Percentiles rank a stretch among this genome's conserved stretches.
Conservation (phyloP, 2,888 invertebrate species). For the Erynnis tages region DNA sequence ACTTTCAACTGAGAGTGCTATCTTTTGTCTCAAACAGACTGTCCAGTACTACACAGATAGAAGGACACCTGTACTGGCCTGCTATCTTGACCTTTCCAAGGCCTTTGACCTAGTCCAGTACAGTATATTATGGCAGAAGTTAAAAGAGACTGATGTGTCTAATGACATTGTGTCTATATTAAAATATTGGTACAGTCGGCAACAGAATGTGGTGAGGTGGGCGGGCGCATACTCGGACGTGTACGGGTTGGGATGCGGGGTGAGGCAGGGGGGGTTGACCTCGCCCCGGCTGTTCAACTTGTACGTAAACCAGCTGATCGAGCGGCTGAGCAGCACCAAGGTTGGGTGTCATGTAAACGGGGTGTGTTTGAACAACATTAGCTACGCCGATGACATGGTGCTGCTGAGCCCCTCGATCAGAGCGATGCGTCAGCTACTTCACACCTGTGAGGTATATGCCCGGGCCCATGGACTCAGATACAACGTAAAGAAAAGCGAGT, state of each 20-base stretch:
- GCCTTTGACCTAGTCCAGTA: conserved; percentile 31
- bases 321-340: conserved; percentile 11
- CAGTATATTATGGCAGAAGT: conserved; percentile 29
- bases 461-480: conserved; percentile 8
- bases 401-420: conserved; percentile 17
- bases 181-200: conserved; percentile 33
- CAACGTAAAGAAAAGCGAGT: conserved; percentile 7
- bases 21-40: conserved; percentile 28
- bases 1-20: conserved; percentile 28
- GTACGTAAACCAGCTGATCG: conserved; percentile 16
- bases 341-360: conserved; percentile 15
- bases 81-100: conserved; percentile 30
- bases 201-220: conserved; percentile 33
- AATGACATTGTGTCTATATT: conserved; percentile 16
- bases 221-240: conserved; percentile 10
- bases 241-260: conserved; percentile 29
- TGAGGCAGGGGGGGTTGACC: conserved; percentile 29
- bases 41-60: conserved; percentile 28
- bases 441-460: conserved; percentile 9
- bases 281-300: conserved; percentile 23
- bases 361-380: conserved; percentile 5
- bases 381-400: conserved; percentile 17
- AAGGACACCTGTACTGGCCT: conserved; percentile 25
- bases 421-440: conserved; percentile 5
- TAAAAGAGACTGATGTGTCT: conserved; percentile 21